Evolutionary conservation across 1,140 invertebrate genomes (phyloP).

Genomic region (Chelonus insularis): DNA sequence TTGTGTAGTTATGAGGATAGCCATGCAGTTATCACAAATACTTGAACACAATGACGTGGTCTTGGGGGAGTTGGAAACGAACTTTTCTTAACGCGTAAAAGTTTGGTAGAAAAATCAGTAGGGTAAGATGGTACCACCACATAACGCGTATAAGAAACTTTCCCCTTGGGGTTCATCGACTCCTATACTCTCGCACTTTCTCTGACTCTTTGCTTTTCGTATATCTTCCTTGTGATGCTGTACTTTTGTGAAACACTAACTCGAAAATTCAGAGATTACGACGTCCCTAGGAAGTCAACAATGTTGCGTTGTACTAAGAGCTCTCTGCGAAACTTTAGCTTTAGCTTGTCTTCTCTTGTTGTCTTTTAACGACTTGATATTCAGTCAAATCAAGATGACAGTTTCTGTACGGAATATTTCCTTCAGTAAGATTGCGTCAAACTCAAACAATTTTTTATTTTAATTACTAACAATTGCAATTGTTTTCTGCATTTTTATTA

Average conservation of each 20-base stretch:
- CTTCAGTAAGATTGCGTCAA: too few species aligned
- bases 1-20: too few species aligned
- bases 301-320: neutral
- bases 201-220: neutral
- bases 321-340: neutral
- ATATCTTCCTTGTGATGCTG: neutral
- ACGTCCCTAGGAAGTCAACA: conserved; percentile 7
- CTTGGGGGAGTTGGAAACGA: conserved; percentile 11
- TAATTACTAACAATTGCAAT: too few species aligned
- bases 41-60: conserved; percentile 9
- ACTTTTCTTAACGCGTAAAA: conserved; percentile 16
- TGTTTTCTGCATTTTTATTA: too few species aligned
- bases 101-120: neutral
- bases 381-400: conserved; percentile 2
- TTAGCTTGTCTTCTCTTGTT: neutral
- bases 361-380: conserved; percentile 7
- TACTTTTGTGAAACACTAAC: conserved; percentile 21
- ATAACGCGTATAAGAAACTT: conserved; percentile 15
- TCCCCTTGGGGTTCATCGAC: conserved; percentile 7
- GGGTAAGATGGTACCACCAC: neutral
- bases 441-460: too few species aligned
- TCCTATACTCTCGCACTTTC: neutral
- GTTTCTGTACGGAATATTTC: neutral
- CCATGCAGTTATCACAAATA: conserved; percentile 13
- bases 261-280: conserved; percentile 15